Conservation (phyloP, 2,113 vertebrate species). For the Podarcis cretensis region DNA sequence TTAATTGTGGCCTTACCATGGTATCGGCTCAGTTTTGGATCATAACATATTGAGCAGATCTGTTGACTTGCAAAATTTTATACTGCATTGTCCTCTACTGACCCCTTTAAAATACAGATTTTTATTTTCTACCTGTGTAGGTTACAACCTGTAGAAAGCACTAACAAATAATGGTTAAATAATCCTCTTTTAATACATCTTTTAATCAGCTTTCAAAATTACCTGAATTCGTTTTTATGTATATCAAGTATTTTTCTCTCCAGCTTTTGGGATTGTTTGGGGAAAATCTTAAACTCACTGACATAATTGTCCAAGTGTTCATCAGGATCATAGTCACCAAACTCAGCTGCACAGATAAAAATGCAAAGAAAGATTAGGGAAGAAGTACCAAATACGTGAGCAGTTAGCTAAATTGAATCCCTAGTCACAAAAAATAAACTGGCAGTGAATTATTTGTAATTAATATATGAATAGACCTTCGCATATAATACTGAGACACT, state of each 20-base stretch:
- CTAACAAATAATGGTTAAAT: slow-evolving; percentile 20
- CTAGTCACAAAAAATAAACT: neutral
- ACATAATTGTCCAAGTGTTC: slow-evolving; percentile 95
- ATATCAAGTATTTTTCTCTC: slow-evolving; percentile 96
- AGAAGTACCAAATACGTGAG: neutral
- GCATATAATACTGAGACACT: neutral
- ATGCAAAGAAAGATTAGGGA: slow-evolving; percentile 43
- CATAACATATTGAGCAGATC: neutral
- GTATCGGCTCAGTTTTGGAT: neutral
- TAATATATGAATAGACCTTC: neutral
- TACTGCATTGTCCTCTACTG: slow-evolving; percentile 3
- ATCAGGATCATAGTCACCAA: slow-evolving; percentile 94
- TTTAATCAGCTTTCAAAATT: slow-evolving; percentile 46
- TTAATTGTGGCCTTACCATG: neutral
- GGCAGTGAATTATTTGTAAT: neutral
- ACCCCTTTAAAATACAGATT: neutral
- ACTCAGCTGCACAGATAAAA: slow-evolving; percentile 83
- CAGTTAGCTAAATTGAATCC: neutral
- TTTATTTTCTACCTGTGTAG: neutral
- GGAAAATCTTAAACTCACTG: slow-evolving; percentile 94
- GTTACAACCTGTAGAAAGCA: slow-evolving; percentile 2
- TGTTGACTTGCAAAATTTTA: neutral
- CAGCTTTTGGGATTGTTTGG: slow-evolving; percentile 95
- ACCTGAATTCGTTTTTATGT: slow-evolving; percentile 96
- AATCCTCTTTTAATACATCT: slow-evolving; percentile 5